These are phyloP conservation scores for Mythimna lalbum DNA, from an alignment of 2,888 invertebrate genomes.

Conservation along the genomic window DNA sequence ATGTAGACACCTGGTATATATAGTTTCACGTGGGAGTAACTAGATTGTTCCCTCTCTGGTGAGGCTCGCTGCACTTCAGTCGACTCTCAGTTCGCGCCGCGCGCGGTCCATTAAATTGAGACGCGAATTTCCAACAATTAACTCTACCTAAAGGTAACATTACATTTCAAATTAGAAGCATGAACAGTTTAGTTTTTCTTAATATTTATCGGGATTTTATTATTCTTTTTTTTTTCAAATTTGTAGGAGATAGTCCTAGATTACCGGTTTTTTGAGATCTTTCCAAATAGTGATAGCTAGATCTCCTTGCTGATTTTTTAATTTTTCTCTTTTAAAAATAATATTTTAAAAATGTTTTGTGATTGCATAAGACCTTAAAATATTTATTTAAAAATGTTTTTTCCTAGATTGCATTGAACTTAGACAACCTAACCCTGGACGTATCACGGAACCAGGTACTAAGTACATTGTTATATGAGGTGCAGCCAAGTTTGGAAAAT, in stretches of 20 bases:
- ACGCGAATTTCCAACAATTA: not conserved
- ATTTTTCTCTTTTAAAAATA: not conserved
- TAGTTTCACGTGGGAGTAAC: slow-evolving; percentile 7
- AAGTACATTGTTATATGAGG: slow-evolving; percentile 15
- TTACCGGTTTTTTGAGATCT: not conserved
- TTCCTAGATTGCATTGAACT: slow-evolving; percentile 27
- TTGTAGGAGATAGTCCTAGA: not conserved
- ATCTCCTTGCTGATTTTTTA: not conserved
- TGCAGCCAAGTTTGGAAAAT: not conserved
- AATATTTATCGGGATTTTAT: not conserved
- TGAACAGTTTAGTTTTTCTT: not conserved
- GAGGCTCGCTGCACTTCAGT: not conserved
- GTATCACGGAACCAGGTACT: slow-evolving; percentile 15
- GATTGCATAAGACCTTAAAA: no score
- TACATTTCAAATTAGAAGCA: not conserved
- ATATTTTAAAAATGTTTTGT: slow-evolving; percentile 6
- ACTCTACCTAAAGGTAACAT: not conserved
- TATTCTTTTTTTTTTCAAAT: not conserved
- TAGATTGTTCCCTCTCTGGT: not conserved
- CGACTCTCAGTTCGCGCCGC: not conserved
- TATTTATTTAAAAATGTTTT: slow-evolving; percentile 7
- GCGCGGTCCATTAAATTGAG: not conserved
- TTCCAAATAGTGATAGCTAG: not conserved
- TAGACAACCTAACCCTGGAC: slow-evolving; percentile 5
- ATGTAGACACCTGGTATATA: no score